Conservation (phyloP, 2,113 vertebrate genomes). For the Pachyramphus minor region DNA sequence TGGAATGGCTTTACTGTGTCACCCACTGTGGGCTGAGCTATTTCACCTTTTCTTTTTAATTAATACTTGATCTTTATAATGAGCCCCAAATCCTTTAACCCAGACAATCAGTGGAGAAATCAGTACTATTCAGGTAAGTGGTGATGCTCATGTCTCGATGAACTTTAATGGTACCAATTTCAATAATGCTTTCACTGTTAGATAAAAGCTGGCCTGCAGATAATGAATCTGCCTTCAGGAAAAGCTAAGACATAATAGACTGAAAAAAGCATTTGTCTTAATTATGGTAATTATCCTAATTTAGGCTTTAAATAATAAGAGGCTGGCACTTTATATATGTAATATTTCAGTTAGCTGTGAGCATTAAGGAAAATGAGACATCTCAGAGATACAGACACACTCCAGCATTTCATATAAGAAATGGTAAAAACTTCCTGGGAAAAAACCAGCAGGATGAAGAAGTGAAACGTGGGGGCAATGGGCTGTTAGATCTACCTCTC, state of each 20-base stretch:
- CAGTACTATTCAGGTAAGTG: neutral
- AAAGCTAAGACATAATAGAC: neutral
- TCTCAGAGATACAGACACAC: neutral
- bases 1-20: neutral
- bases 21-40: neutral
- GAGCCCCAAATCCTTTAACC: neutral
- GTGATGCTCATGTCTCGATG: neutral
- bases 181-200: slow-evolving; percentile 21
- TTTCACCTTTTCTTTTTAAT: neutral
- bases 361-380: neutral
- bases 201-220: neutral
- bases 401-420: neutral
- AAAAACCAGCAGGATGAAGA: neutral
- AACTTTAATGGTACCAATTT: slow-evolving; percentile 29
- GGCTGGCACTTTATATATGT: neutral
- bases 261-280: slow-evolving; percentile 9
- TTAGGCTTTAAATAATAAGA: slow-evolving; percentile 11
- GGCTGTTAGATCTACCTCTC: neutral
- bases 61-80: neutral
- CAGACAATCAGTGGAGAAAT: neutral
- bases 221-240: slow-evolving; percentile 23
- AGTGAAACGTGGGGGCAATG: neutral
- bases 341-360: neutral
- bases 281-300: slow-evolving; percentile 19
- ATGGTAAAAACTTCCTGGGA: neutral